A percentile compares a stretch with the other conserved stretches of the same genome.
phyloP scores from a whole-genome alignment of 1,140 invertebrate species.

The Drosophila kikkawai region DNA sequence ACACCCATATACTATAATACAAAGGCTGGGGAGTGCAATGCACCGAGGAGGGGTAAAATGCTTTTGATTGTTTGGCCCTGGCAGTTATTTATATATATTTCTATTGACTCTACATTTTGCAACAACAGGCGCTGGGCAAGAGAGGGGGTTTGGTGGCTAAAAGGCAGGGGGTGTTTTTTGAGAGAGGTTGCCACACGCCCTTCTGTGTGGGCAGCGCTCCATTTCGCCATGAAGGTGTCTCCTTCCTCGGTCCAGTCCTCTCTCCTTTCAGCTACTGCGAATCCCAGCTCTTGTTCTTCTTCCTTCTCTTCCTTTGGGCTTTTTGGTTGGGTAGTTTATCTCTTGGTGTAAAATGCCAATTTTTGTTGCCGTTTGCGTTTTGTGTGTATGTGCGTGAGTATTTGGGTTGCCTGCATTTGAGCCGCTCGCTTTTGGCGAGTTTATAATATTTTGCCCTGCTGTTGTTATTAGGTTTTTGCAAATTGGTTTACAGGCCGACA shows the following conservation, averaged over 20 bases:
- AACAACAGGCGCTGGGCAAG: background rate
- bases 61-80: constrained; percentile 60
- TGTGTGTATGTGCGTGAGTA: background rate
- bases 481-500: constrained; percentile 54
- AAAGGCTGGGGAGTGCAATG: background rate
- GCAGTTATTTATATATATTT: constrained; percentile 65
- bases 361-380: constrained; percentile 51
- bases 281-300: background rate
- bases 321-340: background rate
- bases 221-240: constrained; percentile 29
- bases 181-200: background rate
- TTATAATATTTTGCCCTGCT: constrained; percentile 38
- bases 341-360: constrained; percentile 31
- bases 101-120: constrained; percentile 12
- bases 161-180: background rate
- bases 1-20: background rate
- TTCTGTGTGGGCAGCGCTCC: constrained; percentile 35
- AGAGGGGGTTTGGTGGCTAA: background rate
- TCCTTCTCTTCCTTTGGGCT: background rate
- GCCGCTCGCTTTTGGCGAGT: constrained; percentile 21
- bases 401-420: constrained; percentile 20
- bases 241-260: background rate
- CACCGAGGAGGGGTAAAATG: constrained; percentile 32
- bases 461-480: constrained; percentile 42
- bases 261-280: background rate